Evolutionary conservation across 2,113 vertebrate genomes (phyloP), one percentile per base, ranked within the genome.

Genomic region (Corythornis madagascariensis): DNA sequence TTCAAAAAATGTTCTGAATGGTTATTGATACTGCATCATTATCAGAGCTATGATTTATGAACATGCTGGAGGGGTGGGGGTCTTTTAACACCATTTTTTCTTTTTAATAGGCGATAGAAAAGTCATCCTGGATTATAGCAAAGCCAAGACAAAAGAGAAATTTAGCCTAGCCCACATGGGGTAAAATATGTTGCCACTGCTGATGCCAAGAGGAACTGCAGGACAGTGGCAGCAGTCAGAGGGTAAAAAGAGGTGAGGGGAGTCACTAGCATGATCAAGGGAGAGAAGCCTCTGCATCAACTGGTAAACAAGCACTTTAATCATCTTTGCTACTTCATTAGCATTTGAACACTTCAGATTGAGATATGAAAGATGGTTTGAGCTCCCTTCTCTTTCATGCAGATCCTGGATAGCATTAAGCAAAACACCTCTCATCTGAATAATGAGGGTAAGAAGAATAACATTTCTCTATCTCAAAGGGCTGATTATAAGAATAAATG

Each of bases 221-320:
- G 53, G 57, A 78, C 70, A 72, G 13, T 20, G 16, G 61, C n/a
- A 79, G 74, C 20, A 82, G 76, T 24, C 63, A 28, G 13, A 77
- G 4, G 10, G 43, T 53, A 42, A 84, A 52, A 40, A 45, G 35
- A 77, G 20, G 29, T 1, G 4, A 82, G 48, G 81, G 12, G 50
- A 86, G 42, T 63, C 59, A 83, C 43, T 13, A 21, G 5, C 31
- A 69, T 19, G 35, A 78, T 64, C 81, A 86, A 80, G 53, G 55
- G 65, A 91, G 50, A 89, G 47, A 50, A 0, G 13, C 33, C 31
- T 38, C 77, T 73, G 42, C 28, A 85, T 63, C 63, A 74, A 31
- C 45, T 81, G 83, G 70, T 72, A 86, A 86, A 88, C 35, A 92
- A 93, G 48, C 35, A 67, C 40, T 84, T 93, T 84, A 84, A 90